Evolutionary conservation across 2,113 vertebrate species (phyloP).

Genomic region (Salvelinus alpinus): DNA sequence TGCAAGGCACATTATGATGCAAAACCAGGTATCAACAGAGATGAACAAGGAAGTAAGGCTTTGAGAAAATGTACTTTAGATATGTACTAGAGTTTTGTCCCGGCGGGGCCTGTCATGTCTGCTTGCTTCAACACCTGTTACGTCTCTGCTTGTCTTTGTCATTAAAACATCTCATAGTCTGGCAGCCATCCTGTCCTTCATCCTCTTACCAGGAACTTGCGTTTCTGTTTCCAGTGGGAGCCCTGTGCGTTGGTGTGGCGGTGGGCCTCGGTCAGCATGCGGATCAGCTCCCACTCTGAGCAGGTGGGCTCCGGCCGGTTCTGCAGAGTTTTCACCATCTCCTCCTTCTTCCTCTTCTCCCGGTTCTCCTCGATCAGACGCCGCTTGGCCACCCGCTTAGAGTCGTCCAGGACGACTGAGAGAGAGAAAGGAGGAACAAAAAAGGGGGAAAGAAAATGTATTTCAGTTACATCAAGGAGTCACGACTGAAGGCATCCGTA

Average conservation of each 20-base stretch:
- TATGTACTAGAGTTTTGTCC: too few species aligned
- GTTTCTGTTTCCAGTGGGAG: constrained; percentile 96
- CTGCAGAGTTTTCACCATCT: constrained; percentile 91
- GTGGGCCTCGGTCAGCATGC: constrained; percentile 90
- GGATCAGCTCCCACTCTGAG: constrained; percentile 94
- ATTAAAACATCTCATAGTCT: too few species aligned
- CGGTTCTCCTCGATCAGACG: constrained; percentile 97
- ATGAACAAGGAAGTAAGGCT: too few species aligned
- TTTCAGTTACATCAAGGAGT: too few species aligned
- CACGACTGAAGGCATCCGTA: too few species aligned
- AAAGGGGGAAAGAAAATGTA: background rate
- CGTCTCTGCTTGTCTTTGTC: too few species aligned
- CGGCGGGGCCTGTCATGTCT: too few species aligned
- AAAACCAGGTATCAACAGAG: too few species aligned
- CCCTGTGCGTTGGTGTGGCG: constrained; percentile 96
- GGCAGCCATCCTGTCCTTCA: background rate
- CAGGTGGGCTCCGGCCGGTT: constrained; percentile 86
- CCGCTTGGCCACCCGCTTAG: constrained; percentile 93
- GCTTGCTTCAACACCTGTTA: too few species aligned
- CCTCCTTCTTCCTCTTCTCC: constrained; percentile 89
- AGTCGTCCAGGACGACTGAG: constrained; percentile 94
- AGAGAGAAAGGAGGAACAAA: constrained; percentile 22
- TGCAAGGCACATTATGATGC: too few species aligned
- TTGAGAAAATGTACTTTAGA: too few species aligned
- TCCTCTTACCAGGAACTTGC: constrained; percentile 91